A percentile compares a stretch with the other conserved stretches of the same genome.
Evolutionary conservation across 2,888 invertebrate genomes (phyloP).

Genomic region (Clanis bilineata): DNA sequence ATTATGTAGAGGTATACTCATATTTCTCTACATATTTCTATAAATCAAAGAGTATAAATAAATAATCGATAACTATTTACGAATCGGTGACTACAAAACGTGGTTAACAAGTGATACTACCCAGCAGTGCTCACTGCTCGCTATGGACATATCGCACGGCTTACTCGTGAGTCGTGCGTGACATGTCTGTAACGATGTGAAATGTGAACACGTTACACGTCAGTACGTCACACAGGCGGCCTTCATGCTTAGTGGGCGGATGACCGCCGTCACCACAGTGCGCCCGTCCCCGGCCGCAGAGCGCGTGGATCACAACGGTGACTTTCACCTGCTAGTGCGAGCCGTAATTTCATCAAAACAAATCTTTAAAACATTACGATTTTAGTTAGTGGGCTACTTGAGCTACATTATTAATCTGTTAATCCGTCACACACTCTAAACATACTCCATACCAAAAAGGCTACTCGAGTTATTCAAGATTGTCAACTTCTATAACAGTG

Average conservation of each 20-base stretch:
- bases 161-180: conserved; percentile 30
- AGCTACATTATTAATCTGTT: conserved; percentile 30
- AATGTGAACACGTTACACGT: conserved; percentile 6
- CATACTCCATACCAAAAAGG: background rate
- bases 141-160: background rate
- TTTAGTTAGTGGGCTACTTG: conserved; percentile 26
- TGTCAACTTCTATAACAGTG: too few species aligned
- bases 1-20: too few species aligned
- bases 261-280: conserved; percentile 40
- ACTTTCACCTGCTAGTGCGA: conserved; percentile 60
- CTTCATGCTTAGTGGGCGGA: conserved; percentile 74
- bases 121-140: background rate
- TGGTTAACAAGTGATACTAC: too few species aligned
- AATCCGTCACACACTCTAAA: background rate
- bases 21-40: too few species aligned
- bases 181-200: conserved; percentile 26
- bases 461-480: background rate
- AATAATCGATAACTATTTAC: too few species aligned
- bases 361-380: conserved; percentile 35
- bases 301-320: conserved; percentile 47
- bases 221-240: conserved; percentile 47
- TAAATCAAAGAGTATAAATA: too few species aligned
- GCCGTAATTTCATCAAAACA: conserved; percentile 54
- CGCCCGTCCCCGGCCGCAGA: conserved; percentile 26
- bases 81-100: too few species aligned